phyloP scores from a whole-genome alignment of 2,797 vertebrate species.

The Eleutherodactylus coqui region DNA sequence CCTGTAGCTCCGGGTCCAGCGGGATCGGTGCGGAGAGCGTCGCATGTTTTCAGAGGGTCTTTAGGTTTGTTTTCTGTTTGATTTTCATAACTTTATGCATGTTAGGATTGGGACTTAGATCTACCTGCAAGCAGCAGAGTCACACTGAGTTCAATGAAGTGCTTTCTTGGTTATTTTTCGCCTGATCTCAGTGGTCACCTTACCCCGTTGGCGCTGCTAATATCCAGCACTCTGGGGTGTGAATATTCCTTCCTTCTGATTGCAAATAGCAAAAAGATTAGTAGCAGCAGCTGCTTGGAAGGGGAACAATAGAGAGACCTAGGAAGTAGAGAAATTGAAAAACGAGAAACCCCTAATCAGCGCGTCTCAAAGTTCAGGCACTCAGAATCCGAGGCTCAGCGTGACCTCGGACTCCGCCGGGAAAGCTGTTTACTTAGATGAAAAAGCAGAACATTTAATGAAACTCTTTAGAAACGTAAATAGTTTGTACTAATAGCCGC shows the following conservation, averaged over 20 bases:
- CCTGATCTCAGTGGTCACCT: slow-evolving; percentile 64
- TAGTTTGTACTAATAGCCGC: slow-evolving; percentile 44
- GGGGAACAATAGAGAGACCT: slow-evolving; percentile 77
- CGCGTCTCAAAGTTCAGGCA: slow-evolving; percentile 72
- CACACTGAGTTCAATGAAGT: slow-evolving; percentile 67
- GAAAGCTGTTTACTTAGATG: slow-evolving; percentile 56
- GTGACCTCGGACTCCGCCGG: slow-evolving; percentile 65
- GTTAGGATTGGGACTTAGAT: slow-evolving; percentile 37
- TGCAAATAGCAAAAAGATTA: slow-evolving; percentile 77
- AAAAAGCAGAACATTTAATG: slow-evolving; percentile 50
- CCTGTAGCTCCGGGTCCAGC: slow-evolving; percentile 51
- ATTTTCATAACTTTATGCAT: slow-evolving; percentile 55
- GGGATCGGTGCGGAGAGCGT: neutral
- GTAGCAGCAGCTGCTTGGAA: slow-evolving; percentile 74
- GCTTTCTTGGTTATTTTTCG: slow-evolving; percentile 49
- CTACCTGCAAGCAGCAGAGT: slow-evolving; percentile 64
- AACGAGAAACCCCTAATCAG: slow-evolving; percentile 69
- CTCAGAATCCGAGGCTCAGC: slow-evolving; percentile 68
- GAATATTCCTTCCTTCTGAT: slow-evolving; percentile 73
- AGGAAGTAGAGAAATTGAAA: slow-evolving; percentile 75
- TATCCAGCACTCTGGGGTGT: slow-evolving; percentile 67
- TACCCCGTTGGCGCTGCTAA: slow-evolving; percentile 64
- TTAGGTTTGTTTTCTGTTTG: slow-evolving; percentile 49
- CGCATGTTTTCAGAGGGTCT: slow-evolving; percentile 46
- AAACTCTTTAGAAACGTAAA: slow-evolving; percentile 63